Base-by-base conservation (phyloP, 2,888 invertebrate genomes). In the Andrena flavipes region DNA sequence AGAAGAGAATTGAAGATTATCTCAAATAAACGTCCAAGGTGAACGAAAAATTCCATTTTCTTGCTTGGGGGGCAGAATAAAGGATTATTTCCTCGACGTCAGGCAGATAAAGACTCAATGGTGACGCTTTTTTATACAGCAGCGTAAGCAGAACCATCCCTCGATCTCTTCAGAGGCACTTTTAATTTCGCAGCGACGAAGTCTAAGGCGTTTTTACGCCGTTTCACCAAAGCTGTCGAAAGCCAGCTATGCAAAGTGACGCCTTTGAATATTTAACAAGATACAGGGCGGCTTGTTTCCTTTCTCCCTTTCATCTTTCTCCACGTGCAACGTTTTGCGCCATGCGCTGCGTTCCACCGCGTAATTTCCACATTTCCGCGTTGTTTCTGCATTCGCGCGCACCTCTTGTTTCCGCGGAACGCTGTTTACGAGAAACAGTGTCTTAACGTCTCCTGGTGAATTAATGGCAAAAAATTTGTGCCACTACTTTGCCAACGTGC, bases 181-280 rank as follows among this genome's bases (percentile, higher is more conserved):
- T 60, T 35, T 67, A 60, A 77, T 67, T 23, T 60, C 23, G 3
- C 23, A 7, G 8, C 16, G 49, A 13, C 16, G 35, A 51, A 42
- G 60, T 67, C 65, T 20, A 30, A 16, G 33, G 6, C 30, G 59
- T 59, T 73, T 71, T 23, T 30, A 10, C 29, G 16, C 4, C 23
- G 29, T 30, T 56, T 48, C 33, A 5, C 16, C 26, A 10, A n/a
- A n/a, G n/a, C 23, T 10, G 26, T 8, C 6, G 42, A 16, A 10
- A 2, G 10, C 33, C n/a, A 20, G 13, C 23, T 65, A 65, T 60
- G 65, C 65, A 77, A 23, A 51, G 5, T 42, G 29, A 51, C 26
- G n/a, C n/a, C 29, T 29, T 20, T 77, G 42, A 35, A 75, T 60
- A 76, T 51, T 62, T 77, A 67, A 67, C 26, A 13, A 67, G 42